Base-by-base conservation (phyloP, 2,888 invertebrate species). In the Conistra vaccinii region DNA sequence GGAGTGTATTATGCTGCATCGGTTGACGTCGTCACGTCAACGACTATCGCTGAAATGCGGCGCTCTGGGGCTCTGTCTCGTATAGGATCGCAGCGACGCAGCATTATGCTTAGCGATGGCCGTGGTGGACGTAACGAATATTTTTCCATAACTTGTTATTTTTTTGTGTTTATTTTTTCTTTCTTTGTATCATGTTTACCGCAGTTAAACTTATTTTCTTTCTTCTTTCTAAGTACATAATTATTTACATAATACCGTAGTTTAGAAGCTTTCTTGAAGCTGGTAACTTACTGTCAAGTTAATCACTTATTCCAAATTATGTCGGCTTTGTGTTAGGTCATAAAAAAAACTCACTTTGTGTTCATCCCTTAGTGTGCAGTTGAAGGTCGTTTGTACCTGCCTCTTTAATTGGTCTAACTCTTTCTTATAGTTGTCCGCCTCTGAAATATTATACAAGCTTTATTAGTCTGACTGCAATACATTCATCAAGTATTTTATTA, bases 361-460 rank as follows among this genome's bases (percentile, higher is more conserved):
- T 86, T 98, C 97, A 85, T 98, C 98, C 69, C 97, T 97, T 6
- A 98, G 94, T 0, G 97, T 95, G 85, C 97, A 97, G 29, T 96
- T 93, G 87, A 98, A 97, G 51, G 94, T 94, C 4, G 91, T 83
- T 3, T 96, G 94, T 9, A 98, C 94, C 55, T 96, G 95, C 0
- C 88, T 90, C 84, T 97, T 97, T 42, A 97, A 92, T 20, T 86
- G 87, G 1, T 89, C 79, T 1, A 97, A 69, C 62, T 96, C 91
- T 0, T 80, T 60, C 10, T 83, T 84, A 0, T 74, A 66, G 9
- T 89, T 70, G 76, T 94, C 93, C 61, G 93, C 91, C 79, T 90
- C 94, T 94, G 88, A 0, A 90, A 90, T 20, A 45, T 53, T 5
- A 57, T 17, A 42, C 4, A 4, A 35, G 2, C 10, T n/a, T 20